Conservation (phyloP, 2,888 invertebrate genomes). For the Acheta domesticus region DNA sequence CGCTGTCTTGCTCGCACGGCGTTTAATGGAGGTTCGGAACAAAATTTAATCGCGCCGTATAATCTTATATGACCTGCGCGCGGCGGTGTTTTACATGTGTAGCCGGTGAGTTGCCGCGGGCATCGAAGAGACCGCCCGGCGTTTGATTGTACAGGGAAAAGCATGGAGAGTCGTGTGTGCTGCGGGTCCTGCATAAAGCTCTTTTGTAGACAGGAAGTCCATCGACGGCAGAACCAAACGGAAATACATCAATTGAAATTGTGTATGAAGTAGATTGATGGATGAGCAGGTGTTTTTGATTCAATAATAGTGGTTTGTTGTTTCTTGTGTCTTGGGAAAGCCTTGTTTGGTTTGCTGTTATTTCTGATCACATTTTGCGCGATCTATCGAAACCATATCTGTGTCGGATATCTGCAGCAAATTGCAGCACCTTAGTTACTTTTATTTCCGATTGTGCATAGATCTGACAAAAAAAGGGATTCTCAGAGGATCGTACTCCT, state of each 20-base stretch:
- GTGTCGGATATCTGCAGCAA: too few species aligned
- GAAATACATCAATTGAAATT: not conserved
- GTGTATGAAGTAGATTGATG: too few species aligned
- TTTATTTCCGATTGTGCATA: too few species aligned
- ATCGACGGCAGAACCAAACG: not conserved
- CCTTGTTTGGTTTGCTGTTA: too few species aligned
- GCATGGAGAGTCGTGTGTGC: not conserved
- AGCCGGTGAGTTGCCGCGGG: not conserved
- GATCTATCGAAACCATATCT: too few species aligned
- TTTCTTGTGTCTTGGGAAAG: too few species aligned
- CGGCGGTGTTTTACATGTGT: conserved; percentile 1
- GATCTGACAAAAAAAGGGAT: too few species aligned
- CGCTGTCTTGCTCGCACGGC: not conserved
- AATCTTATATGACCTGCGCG: not conserved
- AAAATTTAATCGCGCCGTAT: conserved; percentile 18
- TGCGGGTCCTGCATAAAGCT: not conserved
- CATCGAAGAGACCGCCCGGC: not conserved
- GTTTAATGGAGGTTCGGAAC: not conserved
- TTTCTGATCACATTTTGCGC: too few species aligned
- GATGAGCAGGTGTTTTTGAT: too few species aligned
- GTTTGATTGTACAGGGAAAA: not conserved
- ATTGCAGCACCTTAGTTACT: too few species aligned
- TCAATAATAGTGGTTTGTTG: too few species aligned
- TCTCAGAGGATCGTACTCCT: too few species aligned
- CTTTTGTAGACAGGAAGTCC: not conserved